Base-by-base conservation (phyloP, 2,113 vertebrate genomes). In the Rhinolophus sinicus region DNA sequence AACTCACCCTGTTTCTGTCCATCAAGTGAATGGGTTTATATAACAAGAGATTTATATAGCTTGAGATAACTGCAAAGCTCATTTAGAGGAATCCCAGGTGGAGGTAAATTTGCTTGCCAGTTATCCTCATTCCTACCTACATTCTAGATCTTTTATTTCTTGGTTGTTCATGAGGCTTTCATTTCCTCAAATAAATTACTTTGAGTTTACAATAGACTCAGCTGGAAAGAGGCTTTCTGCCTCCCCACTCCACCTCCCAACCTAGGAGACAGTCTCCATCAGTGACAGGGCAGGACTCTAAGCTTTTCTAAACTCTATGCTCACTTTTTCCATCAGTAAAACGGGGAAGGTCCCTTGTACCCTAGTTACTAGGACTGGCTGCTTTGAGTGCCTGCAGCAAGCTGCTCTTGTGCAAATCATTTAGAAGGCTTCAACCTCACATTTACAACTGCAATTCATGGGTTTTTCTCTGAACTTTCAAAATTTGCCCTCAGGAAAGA, bases 381-480 rank as follows among this genome's bases (percentile, higher is more conserved):
- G 10, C 18, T 82, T 64, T 67, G 69, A 88, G 15, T 50, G 33
- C 73, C 52, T 78, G 4, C 33, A 84, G 33, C 16, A 96, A 94
- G 54, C 38, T 72, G 15, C 50, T 44, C 28, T 10, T 60, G 88
- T 9, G 38, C 50, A 95, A 96, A 91, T 73, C 21, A 16, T 78
- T 84, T 88, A 58, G 8, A 56, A 67, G 81, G 62, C 65, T 94
- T 50, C 82, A 83, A 88, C 58, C 77, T 56, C 21, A 84, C 62
- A 24, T 8, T 97, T 94, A 96, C 70, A 85, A 84, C 30, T 19
- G 86, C n/a, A 18, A 92, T 16, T 13, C 96, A 56, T 94, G 54
- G 56, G 52, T 93, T 96, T 96, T 97, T 95, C 50, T 94, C 81
- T 94, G 33, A 85, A n/a, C 44, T 22, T 95, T 6, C 70, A 85